These are phyloP conservation scores for Epirrhoe alternata DNA, from an alignment of 2,888 invertebrate species.

Conservation along the genomic window DNA sequence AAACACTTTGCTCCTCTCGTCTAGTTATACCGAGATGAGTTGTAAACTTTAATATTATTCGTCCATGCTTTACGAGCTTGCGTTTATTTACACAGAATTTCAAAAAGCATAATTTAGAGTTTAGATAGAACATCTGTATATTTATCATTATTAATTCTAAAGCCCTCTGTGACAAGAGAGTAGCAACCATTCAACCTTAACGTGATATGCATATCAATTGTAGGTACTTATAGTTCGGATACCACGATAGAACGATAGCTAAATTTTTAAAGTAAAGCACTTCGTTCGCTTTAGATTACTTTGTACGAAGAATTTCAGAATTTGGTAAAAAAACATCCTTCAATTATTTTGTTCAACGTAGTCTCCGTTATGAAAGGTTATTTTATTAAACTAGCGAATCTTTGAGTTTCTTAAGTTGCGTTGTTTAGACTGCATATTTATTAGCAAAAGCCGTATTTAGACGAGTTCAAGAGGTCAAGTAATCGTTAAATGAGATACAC, in stretches of 20 bases:
- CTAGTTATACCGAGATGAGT: constrained; percentile 9
- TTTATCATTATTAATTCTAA: background rate
- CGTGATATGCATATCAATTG: constrained; percentile 40
- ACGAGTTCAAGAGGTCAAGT: constrained; percentile 41
- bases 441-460: constrained; percentile 1
- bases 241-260: constrained; percentile 27
- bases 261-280: background rate
- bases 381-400: background rate
- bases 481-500: constrained; percentile 30
- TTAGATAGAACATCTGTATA: background rate
- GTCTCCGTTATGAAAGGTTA: background rate
- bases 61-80: background rate
- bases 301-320: constrained; percentile 5
- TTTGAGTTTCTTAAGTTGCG: background rate
- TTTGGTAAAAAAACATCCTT: constrained; percentile 10
- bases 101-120: background rate
- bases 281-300: constrained; percentile 1
- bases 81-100: background rate
- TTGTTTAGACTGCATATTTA: background rate
- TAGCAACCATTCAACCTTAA: constrained; percentile 38
- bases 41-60: constrained; percentile 15
- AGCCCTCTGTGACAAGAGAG: background rate
- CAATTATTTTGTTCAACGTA: constrained; percentile 6
- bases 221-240: constrained; percentile 16
- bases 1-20: constrained; percentile 10